Conservation (phyloP, 2,888 invertebrate genomes). For the Biston betularia region DNA sequence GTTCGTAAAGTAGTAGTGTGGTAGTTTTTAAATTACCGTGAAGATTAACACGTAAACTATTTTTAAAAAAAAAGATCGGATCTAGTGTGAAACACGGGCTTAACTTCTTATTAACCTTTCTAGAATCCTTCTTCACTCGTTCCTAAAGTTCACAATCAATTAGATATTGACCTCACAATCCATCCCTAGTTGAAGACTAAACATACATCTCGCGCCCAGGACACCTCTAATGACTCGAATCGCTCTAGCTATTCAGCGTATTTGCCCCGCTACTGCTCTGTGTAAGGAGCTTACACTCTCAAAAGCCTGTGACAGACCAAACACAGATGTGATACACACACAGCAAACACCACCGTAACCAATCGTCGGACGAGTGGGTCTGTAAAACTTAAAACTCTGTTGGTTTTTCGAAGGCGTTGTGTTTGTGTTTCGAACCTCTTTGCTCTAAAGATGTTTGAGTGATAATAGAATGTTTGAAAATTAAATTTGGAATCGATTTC, state of each 20-base stretch:
- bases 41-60: too few species aligned
- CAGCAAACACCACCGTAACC: conserved; percentile 73
- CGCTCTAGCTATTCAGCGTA: conserved; percentile 58
- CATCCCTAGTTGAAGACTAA: not conserved
- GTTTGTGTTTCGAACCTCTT: conserved; percentile 56
- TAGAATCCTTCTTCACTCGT: too few species aligned
- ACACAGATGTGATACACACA: conserved; percentile 77
- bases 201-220: not conserved
- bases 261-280: conserved; percentile 71
- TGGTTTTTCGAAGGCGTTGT: conserved; percentile 65
- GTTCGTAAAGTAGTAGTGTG: too few species aligned
- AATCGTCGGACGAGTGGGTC: conserved; percentile 67
- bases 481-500: conserved; percentile 9
- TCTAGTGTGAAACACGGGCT: too few species aligned
- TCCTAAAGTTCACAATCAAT: not conserved
- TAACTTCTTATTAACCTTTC: too few species aligned
- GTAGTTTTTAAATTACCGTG: too few species aligned
- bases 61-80: too few species aligned
- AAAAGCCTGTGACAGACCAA: conserved; percentile 78
- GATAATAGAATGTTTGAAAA: conserved; percentile 11
- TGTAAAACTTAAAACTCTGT: conserved; percentile 61
- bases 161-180: not conserved
- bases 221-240: conserved; percentile 64
- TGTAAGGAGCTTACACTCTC: conserved; percentile 75
- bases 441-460: conserved; percentile 45